phyloP scores from a whole-genome alignment of 2,113 vertebrate species.

The Chrysemys picta region DNA sequence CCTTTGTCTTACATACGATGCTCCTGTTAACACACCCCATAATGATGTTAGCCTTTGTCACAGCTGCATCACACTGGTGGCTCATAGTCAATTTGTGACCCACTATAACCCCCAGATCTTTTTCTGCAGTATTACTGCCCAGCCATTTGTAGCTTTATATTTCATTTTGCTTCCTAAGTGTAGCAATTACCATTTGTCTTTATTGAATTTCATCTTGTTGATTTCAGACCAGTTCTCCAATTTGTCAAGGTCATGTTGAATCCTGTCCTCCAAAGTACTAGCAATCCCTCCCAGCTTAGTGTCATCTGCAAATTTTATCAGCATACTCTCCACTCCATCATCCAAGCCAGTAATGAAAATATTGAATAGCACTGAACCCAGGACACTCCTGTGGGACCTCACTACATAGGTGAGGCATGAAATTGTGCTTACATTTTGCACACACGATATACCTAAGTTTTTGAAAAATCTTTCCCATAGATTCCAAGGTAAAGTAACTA shows the following conservation, averaged over 20 bases:
- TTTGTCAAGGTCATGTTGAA: not conserved
- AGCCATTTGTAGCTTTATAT: not conserved
- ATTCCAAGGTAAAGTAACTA: not conserved
- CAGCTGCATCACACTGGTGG: not conserved
- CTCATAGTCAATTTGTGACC: not conserved
- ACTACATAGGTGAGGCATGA: not conserved
- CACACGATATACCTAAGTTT: rapidly evolving
- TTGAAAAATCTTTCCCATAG: not conserved
- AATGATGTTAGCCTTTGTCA: not conserved
- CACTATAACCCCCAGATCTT: not conserved
- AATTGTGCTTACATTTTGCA: rapidly evolving
- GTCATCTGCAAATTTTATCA: not conserved
- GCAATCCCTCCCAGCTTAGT: not conserved
- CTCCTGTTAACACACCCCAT: not conserved
- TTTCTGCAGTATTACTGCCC: not conserved
- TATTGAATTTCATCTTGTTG: not conserved
- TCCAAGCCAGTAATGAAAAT: not conserved
- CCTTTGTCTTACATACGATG: not conserved
- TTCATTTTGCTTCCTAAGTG: not conserved
- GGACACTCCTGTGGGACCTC: not conserved
- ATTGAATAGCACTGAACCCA: not conserved
- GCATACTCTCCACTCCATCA: not conserved
- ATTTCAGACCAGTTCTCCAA: not conserved
- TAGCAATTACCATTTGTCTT: not conserved
- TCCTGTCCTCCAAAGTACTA: not conserved